Conservation (phyloP, 2,888 invertebrate genomes). For the Slavum lentiscoides region DNA sequence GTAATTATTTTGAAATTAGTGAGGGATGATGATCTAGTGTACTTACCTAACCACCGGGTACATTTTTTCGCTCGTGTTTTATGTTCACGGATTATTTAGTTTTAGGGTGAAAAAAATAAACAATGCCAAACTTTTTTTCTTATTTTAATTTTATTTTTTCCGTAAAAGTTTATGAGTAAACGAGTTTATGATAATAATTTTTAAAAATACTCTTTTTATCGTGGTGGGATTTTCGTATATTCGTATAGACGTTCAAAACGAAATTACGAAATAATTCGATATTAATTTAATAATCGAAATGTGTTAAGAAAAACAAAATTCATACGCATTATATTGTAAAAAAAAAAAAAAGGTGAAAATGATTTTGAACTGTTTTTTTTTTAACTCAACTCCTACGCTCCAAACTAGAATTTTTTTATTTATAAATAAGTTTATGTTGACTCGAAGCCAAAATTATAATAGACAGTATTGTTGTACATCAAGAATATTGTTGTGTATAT, state of each 20-base stretch:
- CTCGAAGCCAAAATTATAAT: conserved; percentile 39
- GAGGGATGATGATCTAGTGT: background rate
- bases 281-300: background rate
- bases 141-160: conserved; percentile 12
- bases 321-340: no score
- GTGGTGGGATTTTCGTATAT: background rate
- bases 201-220: conserved; percentile 2
- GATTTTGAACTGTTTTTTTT: background rate
- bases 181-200: conserved; percentile 35
- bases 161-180: background rate
- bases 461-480: conserved; percentile 38
- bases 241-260: background rate
- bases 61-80: conserved; percentile 28
- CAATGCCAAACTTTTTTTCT: conserved; percentile 20
- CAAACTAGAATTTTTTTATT: conserved; percentile 15
- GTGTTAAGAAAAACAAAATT: background rate
- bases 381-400: conserved; percentile 24
- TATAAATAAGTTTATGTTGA: conserved; percentile 44
- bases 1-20: conserved; percentile 42
- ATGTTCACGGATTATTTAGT: conserved; percentile 34
- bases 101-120: conserved; percentile 10
- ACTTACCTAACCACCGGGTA: conserved; percentile 1
- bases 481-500: conserved; percentile 33
- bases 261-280: background rate
- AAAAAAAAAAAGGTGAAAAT: conserved; percentile 19